Conservation (phyloP, 1,140 invertebrate species). For the Anastrepha obliqua region DNA sequence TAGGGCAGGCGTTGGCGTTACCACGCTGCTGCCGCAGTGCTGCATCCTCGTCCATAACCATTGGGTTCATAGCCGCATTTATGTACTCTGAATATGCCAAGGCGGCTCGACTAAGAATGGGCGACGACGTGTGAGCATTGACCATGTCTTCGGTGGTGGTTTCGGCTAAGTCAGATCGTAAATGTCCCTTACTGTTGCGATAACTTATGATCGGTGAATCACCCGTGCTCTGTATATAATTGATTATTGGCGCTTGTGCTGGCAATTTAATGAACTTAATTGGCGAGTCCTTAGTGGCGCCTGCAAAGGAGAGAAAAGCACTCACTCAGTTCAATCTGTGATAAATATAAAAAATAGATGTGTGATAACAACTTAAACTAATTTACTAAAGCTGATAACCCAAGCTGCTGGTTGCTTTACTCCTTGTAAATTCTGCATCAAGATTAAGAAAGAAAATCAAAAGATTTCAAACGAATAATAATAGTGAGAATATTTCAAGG, state of each 20-base stretch:
- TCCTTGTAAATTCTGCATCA: no score
- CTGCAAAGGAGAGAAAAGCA: background rate
- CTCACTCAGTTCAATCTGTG: no score
- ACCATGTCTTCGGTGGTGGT: background rate
- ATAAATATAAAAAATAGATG: no score
- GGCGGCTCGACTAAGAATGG: slow-evolving; percentile 32
- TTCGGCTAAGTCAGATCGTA: slow-evolving; percentile 46
- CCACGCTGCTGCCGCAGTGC: slow-evolving; percentile 65
- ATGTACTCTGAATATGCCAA: slow-evolving; percentile 24
- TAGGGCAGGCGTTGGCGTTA: slow-evolving; percentile 78
- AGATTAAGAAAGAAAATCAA: no score
- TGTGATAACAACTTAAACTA: no score
- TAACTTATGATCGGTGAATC: slow-evolving; percentile 69
- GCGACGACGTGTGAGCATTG: background rate
- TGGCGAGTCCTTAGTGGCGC: slow-evolving; percentile 68
- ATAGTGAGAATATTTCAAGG: no score
- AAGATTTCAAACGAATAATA: no score
- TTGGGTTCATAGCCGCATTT: slow-evolving; percentile 7
- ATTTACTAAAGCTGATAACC: no score
- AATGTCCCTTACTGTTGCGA: slow-evolving; percentile 62
- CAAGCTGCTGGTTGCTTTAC: no score
- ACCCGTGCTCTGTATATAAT: slow-evolving; percentile 62
- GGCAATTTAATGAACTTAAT: slow-evolving; percentile 71
- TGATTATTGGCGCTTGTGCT: slow-evolving; percentile 69
- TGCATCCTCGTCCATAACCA: slow-evolving; percentile 34